A percentile compares a stretch with the other conserved stretches of the same genome.
Evolutionary conservation across 2,888 invertebrate genomes (phyloP).

Genomic region (Gymnocheta viridis): DNA sequence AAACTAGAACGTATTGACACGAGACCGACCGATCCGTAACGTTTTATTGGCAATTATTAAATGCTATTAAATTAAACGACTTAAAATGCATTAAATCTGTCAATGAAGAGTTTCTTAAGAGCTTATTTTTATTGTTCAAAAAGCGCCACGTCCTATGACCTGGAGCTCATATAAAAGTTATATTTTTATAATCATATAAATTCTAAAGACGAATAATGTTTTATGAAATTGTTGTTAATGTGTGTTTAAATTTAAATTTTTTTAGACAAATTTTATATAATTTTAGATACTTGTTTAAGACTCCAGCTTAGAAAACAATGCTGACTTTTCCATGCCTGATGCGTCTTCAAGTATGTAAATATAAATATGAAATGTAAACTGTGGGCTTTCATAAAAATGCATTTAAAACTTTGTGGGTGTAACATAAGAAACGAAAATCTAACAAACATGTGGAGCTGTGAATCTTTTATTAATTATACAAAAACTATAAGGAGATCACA

Average conservation of each 20-base stretch:
- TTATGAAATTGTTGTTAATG: constrained; percentile 39
- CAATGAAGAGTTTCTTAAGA: constrained; percentile 18
- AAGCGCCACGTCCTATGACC: constrained; percentile 43
- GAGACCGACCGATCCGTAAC: constrained; percentile 38
- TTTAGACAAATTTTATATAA: no score
- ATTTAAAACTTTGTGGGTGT: background rate
- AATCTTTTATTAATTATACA: no score
- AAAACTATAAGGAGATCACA: no score
- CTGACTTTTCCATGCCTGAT: no score
- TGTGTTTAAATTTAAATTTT: no score
- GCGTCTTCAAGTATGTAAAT: no score
- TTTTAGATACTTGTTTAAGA: no score
- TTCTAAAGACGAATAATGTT: constrained; percentile 12
- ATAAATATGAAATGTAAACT: background rate
- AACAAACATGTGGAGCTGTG: background rate
- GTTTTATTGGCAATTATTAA: constrained; percentile 50
- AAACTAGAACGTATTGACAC: constrained; percentile 6
- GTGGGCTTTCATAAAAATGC: background rate
- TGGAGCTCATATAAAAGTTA: constrained; percentile 11
- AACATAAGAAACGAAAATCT: background rate
- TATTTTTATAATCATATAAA: no score
- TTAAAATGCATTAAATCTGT: constrained; percentile 34
- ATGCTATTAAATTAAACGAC: constrained; percentile 30
- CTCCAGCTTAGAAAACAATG: no score
- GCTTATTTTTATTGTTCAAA: constrained; percentile 37